Conservation (phyloP, 2,797 vertebrate species). For the Pogonophryne albipinna region DNA sequence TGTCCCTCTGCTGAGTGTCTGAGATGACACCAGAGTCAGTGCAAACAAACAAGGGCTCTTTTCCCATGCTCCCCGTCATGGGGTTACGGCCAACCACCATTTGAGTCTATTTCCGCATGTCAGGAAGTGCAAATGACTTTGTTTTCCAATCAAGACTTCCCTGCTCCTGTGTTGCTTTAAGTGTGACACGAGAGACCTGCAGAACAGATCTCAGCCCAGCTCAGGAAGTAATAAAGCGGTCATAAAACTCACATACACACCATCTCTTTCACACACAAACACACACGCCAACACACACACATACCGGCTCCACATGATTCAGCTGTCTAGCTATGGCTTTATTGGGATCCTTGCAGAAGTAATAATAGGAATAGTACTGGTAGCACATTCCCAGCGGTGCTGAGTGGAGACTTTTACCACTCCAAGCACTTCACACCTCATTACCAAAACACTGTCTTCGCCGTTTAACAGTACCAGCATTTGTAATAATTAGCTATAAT, state of each 20-base stretch:
- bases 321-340: conserved; percentile 58
- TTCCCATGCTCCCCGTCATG: conserved; percentile 62
- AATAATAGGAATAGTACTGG: conserved; percentile 57
- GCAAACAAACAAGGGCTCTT: conserved; percentile 62
- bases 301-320: conserved; percentile 41
- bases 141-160: conserved; percentile 50
- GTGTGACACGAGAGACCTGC: conserved; percentile 59
- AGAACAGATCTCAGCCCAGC: conserved; percentile 43
- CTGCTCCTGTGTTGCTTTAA: conserved; percentile 57
- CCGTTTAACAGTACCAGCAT: conserved; percentile 67
- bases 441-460: conserved; percentile 71
- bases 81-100: conserved; percentile 38
- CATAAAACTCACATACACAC: conserved; percentile 20
- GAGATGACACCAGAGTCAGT: conserved; percentile 47
- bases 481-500: conserved; percentile 79
- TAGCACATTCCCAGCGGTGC: conserved; percentile 54
- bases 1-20: conserved; percentile 34
- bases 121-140: conserved; percentile 45
- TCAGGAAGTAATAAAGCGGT: conserved; percentile 75
- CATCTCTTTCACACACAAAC: conserved; percentile 6
- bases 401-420: conserved; percentile 65
- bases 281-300: conserved; percentile 23
- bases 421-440: conserved; percentile 71
- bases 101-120: conserved; percentile 40
- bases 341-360: conserved; percentile 58